These are phyloP conservation scores for Aythya baeri DNA, from an alignment of 2,113 vertebrate genomes.

Conservation along the genomic window DNA sequence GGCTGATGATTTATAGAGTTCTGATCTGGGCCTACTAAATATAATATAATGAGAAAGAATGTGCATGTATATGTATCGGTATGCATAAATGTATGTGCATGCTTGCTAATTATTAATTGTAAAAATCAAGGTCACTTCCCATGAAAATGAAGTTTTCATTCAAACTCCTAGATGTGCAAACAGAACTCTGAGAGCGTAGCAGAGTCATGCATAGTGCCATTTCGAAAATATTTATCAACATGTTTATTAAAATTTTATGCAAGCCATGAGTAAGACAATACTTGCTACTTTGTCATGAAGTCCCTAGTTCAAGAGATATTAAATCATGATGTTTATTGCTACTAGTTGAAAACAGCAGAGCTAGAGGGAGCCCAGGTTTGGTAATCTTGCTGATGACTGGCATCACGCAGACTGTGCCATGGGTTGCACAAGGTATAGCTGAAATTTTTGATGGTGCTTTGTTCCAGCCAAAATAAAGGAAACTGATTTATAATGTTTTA, in stretches of 20 bases:
- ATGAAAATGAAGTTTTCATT: not conserved
- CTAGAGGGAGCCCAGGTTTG: not conserved
- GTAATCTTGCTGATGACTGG: not conserved
- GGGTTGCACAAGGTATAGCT: not conserved
- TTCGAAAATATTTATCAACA: not conserved
- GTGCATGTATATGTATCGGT: rapidly evolving
- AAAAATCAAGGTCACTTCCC: not conserved
- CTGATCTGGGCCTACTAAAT: conserved; percentile 3
- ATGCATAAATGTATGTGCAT: not conserved
- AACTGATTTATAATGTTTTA: not conserved
- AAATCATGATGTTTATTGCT: conserved; percentile 1
- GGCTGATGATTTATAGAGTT: not conserved
- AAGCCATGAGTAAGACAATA: not conserved
- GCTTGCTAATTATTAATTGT: not conserved
- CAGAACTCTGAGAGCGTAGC: not conserved
- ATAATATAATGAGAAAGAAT: not conserved
- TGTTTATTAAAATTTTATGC: not conserved
- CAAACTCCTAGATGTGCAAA: not conserved
- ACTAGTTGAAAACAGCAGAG: rapidly evolving
- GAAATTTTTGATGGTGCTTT: not conserved
- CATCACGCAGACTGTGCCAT: not conserved
- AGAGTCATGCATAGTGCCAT: not conserved
- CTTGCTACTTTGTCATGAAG: not conserved
- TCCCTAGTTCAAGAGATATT: not conserved
- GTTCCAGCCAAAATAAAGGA: not conserved